These are phyloP conservation scores for Acleris sparsana DNA, from an alignment of 2,888 invertebrate genomes.

Conservation along the genomic window DNA sequence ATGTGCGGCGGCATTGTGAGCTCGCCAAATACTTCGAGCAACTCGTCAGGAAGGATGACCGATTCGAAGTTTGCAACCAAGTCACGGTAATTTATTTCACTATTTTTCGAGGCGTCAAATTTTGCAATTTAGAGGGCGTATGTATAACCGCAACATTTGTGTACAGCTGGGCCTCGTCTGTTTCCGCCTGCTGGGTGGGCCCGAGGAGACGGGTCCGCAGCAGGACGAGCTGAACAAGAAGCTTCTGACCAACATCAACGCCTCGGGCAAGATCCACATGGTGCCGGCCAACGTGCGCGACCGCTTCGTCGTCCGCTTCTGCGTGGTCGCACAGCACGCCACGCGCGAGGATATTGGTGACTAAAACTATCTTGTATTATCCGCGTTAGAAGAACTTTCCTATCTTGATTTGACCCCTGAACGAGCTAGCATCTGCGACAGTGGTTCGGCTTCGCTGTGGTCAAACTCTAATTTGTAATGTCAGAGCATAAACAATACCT, in stretches of 20 bases:
- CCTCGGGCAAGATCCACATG: conserved; percentile 98
- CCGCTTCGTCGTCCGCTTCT: conserved; percentile 96
- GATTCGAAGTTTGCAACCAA: conserved; percentile 96
- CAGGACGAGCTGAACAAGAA: conserved; percentile 92
- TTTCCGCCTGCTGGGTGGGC: conserved; percentile 91
- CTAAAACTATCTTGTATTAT: conserved; percentile 38
- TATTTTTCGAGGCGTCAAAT: background rate
- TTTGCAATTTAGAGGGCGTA: background rate
- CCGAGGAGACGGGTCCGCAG: conserved; percentile 66
- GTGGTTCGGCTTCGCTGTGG: no score
- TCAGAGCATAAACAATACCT: no score
- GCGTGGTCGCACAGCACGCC: conserved; percentile 95
- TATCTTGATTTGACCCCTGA: no score
- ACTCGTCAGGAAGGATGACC: conserved; percentile 89
- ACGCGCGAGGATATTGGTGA: conserved; percentile 91
- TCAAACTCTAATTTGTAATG: no score
- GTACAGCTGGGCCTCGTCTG: conserved; percentile 94
- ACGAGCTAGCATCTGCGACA: no score
- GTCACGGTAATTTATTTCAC: conserved; percentile 86
- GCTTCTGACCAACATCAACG: conserved; percentile 95
- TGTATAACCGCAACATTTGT: no score
- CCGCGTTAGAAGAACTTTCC: no score
- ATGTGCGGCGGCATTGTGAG: conserved; percentile 95
- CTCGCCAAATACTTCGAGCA: conserved; percentile 95
- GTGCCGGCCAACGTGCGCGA: conserved; percentile 96